These are phyloP conservation scores for Drosophila pectinifera DNA, from an alignment of 1,140 invertebrate genomes.

Conservation along the genomic window DNA sequence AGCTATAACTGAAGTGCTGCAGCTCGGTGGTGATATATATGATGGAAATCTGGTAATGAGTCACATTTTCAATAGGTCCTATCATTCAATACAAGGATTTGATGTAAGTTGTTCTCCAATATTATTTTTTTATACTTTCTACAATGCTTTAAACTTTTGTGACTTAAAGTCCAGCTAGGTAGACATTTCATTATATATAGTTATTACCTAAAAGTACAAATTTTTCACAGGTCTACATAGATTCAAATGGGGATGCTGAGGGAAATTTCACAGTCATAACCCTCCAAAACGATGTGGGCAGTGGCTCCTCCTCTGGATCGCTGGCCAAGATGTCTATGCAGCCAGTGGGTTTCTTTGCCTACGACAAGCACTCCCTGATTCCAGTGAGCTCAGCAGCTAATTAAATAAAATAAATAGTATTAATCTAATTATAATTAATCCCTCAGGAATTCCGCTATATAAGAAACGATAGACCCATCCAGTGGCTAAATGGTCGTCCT, in stretches of 20 bases:
- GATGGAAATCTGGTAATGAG: conserved; percentile 91
- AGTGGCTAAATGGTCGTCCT: conserved; percentile 90
- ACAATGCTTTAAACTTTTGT: neutral
- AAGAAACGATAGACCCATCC: conserved; percentile 87
- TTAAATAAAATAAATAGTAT: neutral
- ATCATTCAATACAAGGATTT: conserved; percentile 91
- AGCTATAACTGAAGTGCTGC: conserved; percentile 90
- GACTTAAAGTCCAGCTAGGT: neutral
- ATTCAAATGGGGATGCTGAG: conserved; percentile 94
- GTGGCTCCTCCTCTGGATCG: conserved; percentile 32
- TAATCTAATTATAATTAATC: no score
- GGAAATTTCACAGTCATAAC: conserved; percentile 95
- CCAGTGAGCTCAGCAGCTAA: conserved; percentile 52
- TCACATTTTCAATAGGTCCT: conserved; percentile 89
- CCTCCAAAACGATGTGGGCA: conserved; percentile 86
- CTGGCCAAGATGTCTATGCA: conserved; percentile 87
- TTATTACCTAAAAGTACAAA: no score
- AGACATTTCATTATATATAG: no score
- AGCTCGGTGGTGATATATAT: conserved; percentile 88
- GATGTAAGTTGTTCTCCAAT: conserved; percentile 87
- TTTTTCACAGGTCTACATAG: conserved; percentile 89
- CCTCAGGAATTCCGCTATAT: conserved; percentile 88
- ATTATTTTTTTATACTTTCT: no score
- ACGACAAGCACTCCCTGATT: conserved; percentile 86
- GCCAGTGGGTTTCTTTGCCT: conserved; percentile 90